Evolutionary conservation across 2,888 invertebrate species (phyloP), one percentile per base, ranked within the genome.

Genomic region (Palloptera scutellata): DNA sequence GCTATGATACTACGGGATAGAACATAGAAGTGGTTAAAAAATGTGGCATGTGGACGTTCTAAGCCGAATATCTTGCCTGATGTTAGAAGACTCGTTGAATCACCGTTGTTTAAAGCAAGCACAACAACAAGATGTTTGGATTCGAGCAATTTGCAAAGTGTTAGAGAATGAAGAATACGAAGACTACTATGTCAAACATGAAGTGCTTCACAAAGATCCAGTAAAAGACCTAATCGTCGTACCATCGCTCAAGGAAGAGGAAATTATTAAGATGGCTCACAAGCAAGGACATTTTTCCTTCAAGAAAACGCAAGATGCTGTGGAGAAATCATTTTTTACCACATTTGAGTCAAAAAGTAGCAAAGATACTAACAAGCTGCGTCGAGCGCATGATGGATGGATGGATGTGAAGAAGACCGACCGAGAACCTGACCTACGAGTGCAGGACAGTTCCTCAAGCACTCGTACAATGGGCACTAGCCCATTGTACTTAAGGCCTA

Each of bases 251-350:
- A 79, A 86, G 79, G 68, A 62, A 9, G 58, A 64, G 1, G 78
- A 83, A 65, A 75, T 84, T 1, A 83, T 85, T 4, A 72, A 71
- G 48, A 75, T 68, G n/a, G 73, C 73, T 0, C 83, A 84, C 68
- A 78, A 78, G 41, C 72, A 73, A 41, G 81, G 83, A 43, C 82
- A 83, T 74, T 83, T 83, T 72, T 72, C 71, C 0, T 70, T 66
- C 11, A 76, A 69, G 30, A 82, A 79, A 61, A 79, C 70, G 0
- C 72, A 68, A 30, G 75, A 79, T 19, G 19, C 66, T 0, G 57
- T 81, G 3, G 70, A 64, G 15, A 73, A 73, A 59, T 76, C 79
- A 3, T 81, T 76, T 62, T 79, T 71, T 81, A 40, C 63, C 52
- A 0, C 10, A 71, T 11, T 12, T 67, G 9, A 20, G 15, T 10